Conservation (phyloP, 2,888 invertebrate genomes). For the Chrysolina oricalcia region DNA sequence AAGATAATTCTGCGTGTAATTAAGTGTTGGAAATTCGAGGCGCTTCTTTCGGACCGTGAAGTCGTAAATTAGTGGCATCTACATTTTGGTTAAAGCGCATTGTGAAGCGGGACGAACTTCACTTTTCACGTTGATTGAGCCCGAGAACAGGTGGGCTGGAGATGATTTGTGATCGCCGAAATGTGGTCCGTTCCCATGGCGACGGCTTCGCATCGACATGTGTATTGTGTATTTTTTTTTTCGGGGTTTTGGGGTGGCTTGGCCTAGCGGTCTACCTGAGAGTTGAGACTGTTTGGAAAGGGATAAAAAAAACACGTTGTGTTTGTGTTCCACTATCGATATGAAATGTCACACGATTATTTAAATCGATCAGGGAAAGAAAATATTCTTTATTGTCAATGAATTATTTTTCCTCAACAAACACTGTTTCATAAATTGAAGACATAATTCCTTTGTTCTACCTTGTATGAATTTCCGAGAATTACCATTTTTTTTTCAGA, state of each 20-base stretch:
- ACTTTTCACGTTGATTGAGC: constrained; percentile 58
- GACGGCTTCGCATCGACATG: not conserved
- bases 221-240: not conserved
- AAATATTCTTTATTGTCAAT: too few species aligned
- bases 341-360: too few species aligned
- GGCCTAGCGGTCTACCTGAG: too few species aligned
- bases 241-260: not conserved
- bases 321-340: too few species aligned
- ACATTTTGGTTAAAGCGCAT: constrained; percentile 61
- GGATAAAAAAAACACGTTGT: too few species aligned
- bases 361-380: too few species aligned
- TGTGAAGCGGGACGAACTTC: constrained; percentile 53
- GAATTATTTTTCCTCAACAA: too few species aligned
- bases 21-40: constrained; percentile 68
- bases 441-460: too few species aligned
- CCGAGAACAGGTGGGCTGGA: constrained; percentile 60
- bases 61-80: constrained; percentile 65
- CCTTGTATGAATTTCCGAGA: too few species aligned
- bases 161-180: constrained; percentile 56
- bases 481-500: too few species aligned
- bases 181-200: constrained; percentile 45
- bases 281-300: too few species aligned
- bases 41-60: constrained; percentile 68
- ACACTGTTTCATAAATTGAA: too few species aligned
- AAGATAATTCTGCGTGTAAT: constrained; percentile 71